Evolutionary conservation across 2,797 vertebrate species (phyloP).

Genomic region (Argyrosomus regius): DNA sequence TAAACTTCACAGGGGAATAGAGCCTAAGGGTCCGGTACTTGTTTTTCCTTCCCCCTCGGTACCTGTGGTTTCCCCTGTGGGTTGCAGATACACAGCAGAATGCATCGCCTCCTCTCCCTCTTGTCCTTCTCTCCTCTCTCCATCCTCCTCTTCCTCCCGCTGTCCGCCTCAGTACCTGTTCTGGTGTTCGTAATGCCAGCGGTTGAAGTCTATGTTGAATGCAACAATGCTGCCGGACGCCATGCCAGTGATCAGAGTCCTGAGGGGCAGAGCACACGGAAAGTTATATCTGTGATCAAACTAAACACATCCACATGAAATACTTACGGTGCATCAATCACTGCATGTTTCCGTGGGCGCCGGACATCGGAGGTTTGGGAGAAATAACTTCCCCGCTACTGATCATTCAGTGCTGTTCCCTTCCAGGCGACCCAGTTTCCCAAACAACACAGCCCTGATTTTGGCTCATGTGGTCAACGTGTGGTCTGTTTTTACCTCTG

Average conservation of each 20-base stretch:
- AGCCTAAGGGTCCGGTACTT: slow-evolving; percentile 64
- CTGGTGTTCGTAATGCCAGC: slow-evolving; percentile 99
- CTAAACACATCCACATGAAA: background rate
- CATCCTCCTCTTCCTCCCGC: slow-evolving; percentile 48
- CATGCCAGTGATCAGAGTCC: slow-evolving; percentile 99
- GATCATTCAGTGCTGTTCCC: background rate
- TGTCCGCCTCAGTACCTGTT: slow-evolving; percentile 93
- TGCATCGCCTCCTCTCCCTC: slow-evolving; percentile 47
- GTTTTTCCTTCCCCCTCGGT: slow-evolving; percentile 60
- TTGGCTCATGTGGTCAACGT: background rate
- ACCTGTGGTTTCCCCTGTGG: slow-evolving; percentile 52
- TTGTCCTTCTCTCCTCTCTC: slow-evolving; percentile 31
- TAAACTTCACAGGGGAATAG: slow-evolving; percentile 53
- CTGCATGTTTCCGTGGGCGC: background rate
- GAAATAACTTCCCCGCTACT: background rate
- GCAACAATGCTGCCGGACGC: slow-evolving; percentile 99
- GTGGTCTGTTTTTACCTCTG: slow-evolving; percentile 90
- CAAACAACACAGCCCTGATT: background rate
- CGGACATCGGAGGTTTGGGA: slow-evolving; percentile 4
- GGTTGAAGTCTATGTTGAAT: slow-evolving; percentile 99
- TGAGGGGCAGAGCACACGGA: slow-evolving; percentile 67
- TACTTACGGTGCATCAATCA: background rate
- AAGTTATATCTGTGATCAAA: background rate
- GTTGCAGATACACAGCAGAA: slow-evolving; percentile 68
- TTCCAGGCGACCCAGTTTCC: slow-evolving; percentile 10